A percentile compares a stretch with the other conserved stretches of the same genome.
These are phyloP conservation scores for Anoplopoma fimbria DNA, from an alignment of 2,113 vertebrate genomes.

Conservation along the genomic window DNA sequence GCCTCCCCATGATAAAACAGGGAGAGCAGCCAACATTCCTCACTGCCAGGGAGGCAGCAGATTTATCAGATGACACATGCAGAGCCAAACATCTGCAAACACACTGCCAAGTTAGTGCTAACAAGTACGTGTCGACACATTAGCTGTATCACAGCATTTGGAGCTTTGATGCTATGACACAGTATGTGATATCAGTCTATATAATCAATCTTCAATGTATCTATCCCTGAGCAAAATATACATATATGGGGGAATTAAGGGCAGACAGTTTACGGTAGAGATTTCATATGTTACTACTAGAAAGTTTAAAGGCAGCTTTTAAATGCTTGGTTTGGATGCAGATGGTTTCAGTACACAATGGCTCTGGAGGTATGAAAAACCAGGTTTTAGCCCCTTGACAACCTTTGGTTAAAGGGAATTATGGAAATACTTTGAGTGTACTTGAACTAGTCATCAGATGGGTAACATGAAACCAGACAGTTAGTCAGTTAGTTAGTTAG, in stretches of 20 bases:
- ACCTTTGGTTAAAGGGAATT: background rate
- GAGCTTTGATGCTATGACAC: background rate
- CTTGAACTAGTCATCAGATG: background rate
- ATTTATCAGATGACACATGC: constrained; percentile 65
- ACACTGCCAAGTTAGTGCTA: constrained; percentile 43
- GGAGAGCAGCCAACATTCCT: constrained; percentile 52
- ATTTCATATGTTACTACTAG: background rate
- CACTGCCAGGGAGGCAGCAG: constrained; percentile 54
- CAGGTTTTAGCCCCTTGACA: constrained; percentile 16
- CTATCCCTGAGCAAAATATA: background rate
- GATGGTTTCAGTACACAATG: background rate
- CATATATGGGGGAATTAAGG: background rate
- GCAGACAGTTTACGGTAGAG: background rate
- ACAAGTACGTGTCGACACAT: constrained; percentile 44
- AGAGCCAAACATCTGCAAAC: constrained; percentile 66
- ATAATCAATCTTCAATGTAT: background rate
- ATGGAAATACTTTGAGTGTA: constrained; percentile 15
- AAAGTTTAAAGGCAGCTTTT: background rate
- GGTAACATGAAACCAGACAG: background rate
- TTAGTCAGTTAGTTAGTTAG: background rate
- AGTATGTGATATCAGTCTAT: background rate
- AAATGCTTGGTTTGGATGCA: background rate
- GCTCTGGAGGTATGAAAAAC: background rate
- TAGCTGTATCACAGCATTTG: constrained; percentile 6
- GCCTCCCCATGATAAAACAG: constrained; percentile 54